Base-by-base conservation (phyloP, 2,888 invertebrate genomes). In the Tipula lateralis region DNA sequence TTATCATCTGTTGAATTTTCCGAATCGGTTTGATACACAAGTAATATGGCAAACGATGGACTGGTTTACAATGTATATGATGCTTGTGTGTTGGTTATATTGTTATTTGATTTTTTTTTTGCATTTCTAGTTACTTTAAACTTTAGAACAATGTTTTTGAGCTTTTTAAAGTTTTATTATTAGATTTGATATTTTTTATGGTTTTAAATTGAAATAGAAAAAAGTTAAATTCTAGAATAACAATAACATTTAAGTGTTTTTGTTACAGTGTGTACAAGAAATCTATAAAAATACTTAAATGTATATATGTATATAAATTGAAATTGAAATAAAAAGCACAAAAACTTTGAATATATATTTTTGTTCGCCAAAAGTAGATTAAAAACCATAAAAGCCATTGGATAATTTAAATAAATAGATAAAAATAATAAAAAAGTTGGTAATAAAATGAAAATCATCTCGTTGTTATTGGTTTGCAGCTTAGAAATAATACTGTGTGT, bases 181-280 rank as follows among this genome's bases (percentile, higher is more conserved):
- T 24, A 66, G 44, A 39, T 39, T 39, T 13, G 9, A 39, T 16
- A 16, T 44, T 44, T n/a, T 44, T 66, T 24, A 66, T n/a, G 6
- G n/a, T 66, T 66, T 66, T 66, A 66, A 66, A 66, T 66, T 66
- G 66, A 66, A 66, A 66, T 66, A 19, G 66, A 66, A 66, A 66
- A 66, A 66, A 66, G 19, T 66, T 24, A 66, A 66, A 66, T 66
- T 66, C 24, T 66, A 19, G 7, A 24, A 66, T 24, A 9, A 24
- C 24, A 66, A 66, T 66, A 66, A 66, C 66, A 66, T 66, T 66
- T 66, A 66, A 66, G 66, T 66, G 66, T 66, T 66, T 66, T 66
- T 66, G 24, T 66, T 66, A 24, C 66, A 66, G 24, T 19, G 24
- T 66, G 24, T 66, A 19, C 66, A n/a, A 44, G 16, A 44, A 44